Evolutionary conservation across 2,797 vertebrate genomes (phyloP), one percentile per base, ranked within the genome.

Genomic region (Hipposideros larvatus): DNA sequence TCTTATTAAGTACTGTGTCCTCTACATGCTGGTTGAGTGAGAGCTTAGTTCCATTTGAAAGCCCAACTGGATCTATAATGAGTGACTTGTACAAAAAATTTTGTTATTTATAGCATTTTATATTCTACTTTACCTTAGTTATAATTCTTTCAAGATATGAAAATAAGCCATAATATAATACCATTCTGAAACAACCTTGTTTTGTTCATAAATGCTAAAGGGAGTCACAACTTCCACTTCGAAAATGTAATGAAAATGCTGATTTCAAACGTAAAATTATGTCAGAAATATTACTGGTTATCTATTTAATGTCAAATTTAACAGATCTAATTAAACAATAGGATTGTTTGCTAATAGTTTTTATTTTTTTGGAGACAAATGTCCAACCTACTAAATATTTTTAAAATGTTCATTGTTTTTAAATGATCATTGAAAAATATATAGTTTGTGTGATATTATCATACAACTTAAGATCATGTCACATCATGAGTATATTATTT

Each of bases 271-370:
- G 41, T 75, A 85, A 94, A 95, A 84, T 90, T 37, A 48, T 77
- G 3, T 87, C 41, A 85, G 2, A 5, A 68, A 66, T 96, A 80
- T 84, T 79, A 22, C 16, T 66, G 9, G 9, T 0, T 59, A 71
- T 59, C 7, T 87, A 34, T 34, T 73, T 90, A 87, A 59, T 90
- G 93, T 78, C 75, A 85, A 34, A 74, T 88, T 96, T 82, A 78
- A 74, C 13, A 73, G 21, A 78, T 71, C 24, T 82, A 92, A 82
- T 88, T 78, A 79, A 93, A 77, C 4, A 95, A 79, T 11, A 78
- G 10, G 48, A 4, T 41, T 51, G 4, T 55, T 79, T 87, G 31
- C 53, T 59, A 68, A 78, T n/a, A 71, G 10, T 15, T 96, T 75
- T 90, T 66, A 6, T 53, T 87, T 91, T 8, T 91, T 87, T 78